Evolutionary conservation across 1,140 invertebrate species (phyloP).

Genomic region (Hirudo medicinalis): DNA sequence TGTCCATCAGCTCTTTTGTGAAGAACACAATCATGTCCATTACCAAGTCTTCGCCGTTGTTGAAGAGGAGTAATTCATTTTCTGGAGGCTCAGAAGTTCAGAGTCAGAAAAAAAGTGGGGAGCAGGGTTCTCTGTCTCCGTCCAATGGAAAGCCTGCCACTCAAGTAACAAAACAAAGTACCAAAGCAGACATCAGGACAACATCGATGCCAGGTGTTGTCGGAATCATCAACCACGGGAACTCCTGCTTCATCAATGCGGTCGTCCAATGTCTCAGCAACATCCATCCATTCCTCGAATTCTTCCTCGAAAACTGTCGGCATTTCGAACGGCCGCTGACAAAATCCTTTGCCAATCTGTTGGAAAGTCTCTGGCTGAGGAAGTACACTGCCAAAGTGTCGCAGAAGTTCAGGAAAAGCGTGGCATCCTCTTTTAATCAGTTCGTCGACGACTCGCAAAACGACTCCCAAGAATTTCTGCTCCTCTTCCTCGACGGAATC

Average conservation of each 20-base stretch:
- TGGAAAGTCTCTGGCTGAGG: conserved; percentile 83
- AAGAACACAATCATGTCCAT: conserved; percentile 4
- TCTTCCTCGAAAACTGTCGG: conserved; percentile 71
- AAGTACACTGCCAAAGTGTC: conserved; percentile 79
- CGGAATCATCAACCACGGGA: conserved; percentile 65
- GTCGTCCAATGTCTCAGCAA: conserved; percentile 85
- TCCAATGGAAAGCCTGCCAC: not conserved
- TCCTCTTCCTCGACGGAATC: conserved; percentile 90
- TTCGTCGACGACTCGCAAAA: conserved; percentile 37
- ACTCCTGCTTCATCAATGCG: conserved; percentile 92
- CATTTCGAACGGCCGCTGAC: not conserved
- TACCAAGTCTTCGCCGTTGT: not conserved
- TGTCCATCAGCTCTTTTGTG: no score
- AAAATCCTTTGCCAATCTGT: conserved; percentile 73
- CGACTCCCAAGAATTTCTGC: conserved; percentile 93
- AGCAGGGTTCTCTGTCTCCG: not conserved
- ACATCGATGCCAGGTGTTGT: conserved; percentile 28
- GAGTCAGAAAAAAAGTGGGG: not conserved
- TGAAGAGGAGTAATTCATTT: not conserved
- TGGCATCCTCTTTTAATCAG: conserved; percentile 49
- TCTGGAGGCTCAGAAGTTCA: not conserved
- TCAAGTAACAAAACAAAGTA: no score
- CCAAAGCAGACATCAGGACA: not conserved
- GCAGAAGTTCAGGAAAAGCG: conserved; percentile 62
- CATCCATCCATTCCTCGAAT: conserved; percentile 80